Percentiles rank a stretch among this genome's conserved stretches.
These are phyloP conservation scores for Melieria picta DNA, from an alignment of 2,888 invertebrate species.

Conservation along the genomic window DNA sequence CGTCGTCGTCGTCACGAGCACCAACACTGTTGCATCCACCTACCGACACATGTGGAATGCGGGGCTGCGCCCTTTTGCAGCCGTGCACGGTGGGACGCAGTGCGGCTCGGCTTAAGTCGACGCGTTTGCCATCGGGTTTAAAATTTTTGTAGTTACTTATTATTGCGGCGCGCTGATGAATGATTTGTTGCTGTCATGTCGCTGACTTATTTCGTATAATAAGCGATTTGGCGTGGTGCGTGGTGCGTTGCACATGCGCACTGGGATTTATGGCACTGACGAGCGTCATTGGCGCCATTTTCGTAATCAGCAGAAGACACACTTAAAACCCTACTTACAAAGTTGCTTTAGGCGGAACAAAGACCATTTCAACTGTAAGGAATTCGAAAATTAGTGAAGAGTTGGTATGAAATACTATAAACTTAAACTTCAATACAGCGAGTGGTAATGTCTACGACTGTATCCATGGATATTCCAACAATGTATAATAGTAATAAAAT, in stretches of 20 bases:
- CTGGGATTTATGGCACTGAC: too few species aligned
- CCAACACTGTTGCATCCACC: background rate
- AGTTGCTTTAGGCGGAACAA: too few species aligned
- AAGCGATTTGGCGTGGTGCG: constrained; percentile 21
- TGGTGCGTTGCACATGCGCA: background rate
- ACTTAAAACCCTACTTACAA: too few species aligned
- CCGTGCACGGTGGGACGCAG: background rate
- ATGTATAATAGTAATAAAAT: too few species aligned
- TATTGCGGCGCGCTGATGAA: constrained; percentile 46
- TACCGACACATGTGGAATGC: background rate
- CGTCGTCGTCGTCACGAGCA: constrained; percentile 8
- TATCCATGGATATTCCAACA: too few species aligned
- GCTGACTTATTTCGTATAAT: constrained; percentile 32
- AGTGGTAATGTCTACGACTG: too few species aligned
- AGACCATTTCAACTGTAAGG: too few species aligned
- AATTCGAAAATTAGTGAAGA: too few species aligned
- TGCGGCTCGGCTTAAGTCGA: background rate
- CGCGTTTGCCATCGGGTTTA: background rate
- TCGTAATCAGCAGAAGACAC: too few species aligned
- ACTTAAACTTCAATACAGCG: too few species aligned
- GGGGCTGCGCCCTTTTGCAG: background rate
- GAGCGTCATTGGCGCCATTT: too few species aligned
- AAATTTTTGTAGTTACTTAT: constrained; percentile 20
- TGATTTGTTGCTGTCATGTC: constrained; percentile 53
- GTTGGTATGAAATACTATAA: too few species aligned